Base-by-base conservation (phyloP, 2,888 invertebrate species). In the Protophormia terraenovae region DNA sequence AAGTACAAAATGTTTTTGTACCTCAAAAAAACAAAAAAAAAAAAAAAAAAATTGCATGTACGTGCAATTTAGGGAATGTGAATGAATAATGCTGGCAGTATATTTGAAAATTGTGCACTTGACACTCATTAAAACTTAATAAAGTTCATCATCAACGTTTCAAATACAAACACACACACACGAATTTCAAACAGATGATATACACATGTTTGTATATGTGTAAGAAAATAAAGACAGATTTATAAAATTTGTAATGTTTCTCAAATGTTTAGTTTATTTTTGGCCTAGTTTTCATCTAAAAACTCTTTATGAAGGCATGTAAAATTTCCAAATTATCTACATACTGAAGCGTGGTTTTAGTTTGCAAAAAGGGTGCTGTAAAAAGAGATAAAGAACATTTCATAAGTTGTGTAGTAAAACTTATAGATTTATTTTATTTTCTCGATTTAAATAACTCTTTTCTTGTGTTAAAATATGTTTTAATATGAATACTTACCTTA, bases 71-170 rank as follows among this genome's bases (percentile, higher is more conserved):
- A 19, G 19, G 14, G 22, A 64, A 55, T 55, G 5, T 69, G 27
- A 19, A 3, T 69, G 27, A 19, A 60, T 27, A 14, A 60, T 67
- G 67, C 67, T 60, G 2, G 14, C 58, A 60, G 19, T 47, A 12
- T 29, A 55, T 82, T 45, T 71, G 27, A 27, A 84, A 71, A 72
- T 60, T 71, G 50, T 66, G 71, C 80, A 80, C 84, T 84, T 84
- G 76, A 80, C 80, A 80, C 80, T 84, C 75, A 84, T 80, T 84
- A 80, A 84, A 84, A 84, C 76, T 76, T 76, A 60, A 84, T 76
- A 76, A 84, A 84, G 64, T 84, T 80, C 64, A 84, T 75, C 79
- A 72, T 62, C 53, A 41, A 29, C 14, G 14, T 27, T 38, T 27
- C 14, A 29, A 32, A 38, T 35, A 64, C 53, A 53, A 35, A 64